Base-by-base conservation (phyloP, 2,113 vertebrate genomes). In the Romanogobio albipinnatus region DNA sequence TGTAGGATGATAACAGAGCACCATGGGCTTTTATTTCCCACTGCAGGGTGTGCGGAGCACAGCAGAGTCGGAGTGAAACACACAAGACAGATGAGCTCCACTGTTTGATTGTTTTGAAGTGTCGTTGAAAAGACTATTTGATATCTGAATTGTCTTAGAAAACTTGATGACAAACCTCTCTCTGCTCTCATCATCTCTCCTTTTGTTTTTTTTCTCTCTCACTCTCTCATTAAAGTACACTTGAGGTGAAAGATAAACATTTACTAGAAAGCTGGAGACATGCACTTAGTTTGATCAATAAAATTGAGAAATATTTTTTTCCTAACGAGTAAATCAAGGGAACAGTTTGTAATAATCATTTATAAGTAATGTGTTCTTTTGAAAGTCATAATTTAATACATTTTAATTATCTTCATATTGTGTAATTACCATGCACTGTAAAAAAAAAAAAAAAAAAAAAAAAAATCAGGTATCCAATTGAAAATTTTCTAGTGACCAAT, bases 81-180 rank as follows among this genome's bases (percentile, higher is more conserved):
- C n/a, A 47, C 24, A 36, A 81, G 79, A 81, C 26, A 81, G 45
- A 66, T 36, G 62, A 45, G 79, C 79, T 51, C 62, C 26, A 68
- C 68, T 53, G 79, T 68, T 81, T 68, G 79, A 81, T 53, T 68
- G 79, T 81, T 81, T 53, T 81, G 79, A 81, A 81, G 79, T 68
- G 79, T 68, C 79, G 2, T n/a, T 81, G 62, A 68, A 81, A 81
- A 68, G 26, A 68, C 62, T 81, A 53, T 68, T 53, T 68, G 62
- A 81, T 26, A 36, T 53, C 62, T 68, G 79, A 53, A 81, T 68
- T 53, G 79, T 81, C 79, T 81, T 47, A 66, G 61, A 66, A 62
- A 62, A 79, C 36, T 15, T 79, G 58, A 79, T 62, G 76, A 62
- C 56, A 81, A 66, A 80, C 77, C 58, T 80, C 14, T 80, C 53